Base-by-base conservation (phyloP, 2,888 invertebrate genomes). In the Dasypogon diadema region DNA sequence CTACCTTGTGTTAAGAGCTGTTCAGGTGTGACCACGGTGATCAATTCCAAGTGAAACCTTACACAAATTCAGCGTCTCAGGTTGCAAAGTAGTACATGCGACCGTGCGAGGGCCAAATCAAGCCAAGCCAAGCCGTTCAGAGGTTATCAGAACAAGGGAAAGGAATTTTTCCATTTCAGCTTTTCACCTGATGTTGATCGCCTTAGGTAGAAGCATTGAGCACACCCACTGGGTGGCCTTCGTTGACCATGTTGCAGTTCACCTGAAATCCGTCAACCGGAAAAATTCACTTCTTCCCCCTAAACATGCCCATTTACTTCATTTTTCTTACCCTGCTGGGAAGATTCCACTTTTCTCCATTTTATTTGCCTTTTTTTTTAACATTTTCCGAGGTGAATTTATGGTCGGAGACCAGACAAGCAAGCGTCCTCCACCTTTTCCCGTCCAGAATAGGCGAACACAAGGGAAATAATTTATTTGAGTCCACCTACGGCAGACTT, bases 41-140 rank as follows among this genome's bases (percentile, higher is more conserved):
- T 72, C 72, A 72, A 72, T 72, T 55, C 55, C 54, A 72, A 18
- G 54, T 72, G 72, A 72, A 72, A 72, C 72, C 72, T 37, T 72
- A 72, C 22, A 55, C 55, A 22, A 72, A 72, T 70, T 70, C 34
- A 16, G 21, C 34, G 70, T 70, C 70, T 70, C 70, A 42, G 30
- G 14, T 70, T 70, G 48, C 65, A 65, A 51, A 51, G 22, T 21
- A 51, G 51, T 51, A 21, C 51, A 21, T n/a, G n/a, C n/a, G n/a
- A n/a, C n/a, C n/a, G n/a, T n/a, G n/a, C n/a, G 16, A 48, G 14
- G 4, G 16, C 48, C 8, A 48, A 5, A 48, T 4, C 4, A 16
- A 51, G 10, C 51, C 51, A 51, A 16, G 21, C 18, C 18, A 2
- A 14, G 46, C 6, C 16, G 37, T 18, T 24, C 46, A 65, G 46